These are phyloP conservation scores for Brachionichthys hirsutus DNA, from an alignment of 2,113 vertebrate genomes.

Conservation along the genomic window DNA sequence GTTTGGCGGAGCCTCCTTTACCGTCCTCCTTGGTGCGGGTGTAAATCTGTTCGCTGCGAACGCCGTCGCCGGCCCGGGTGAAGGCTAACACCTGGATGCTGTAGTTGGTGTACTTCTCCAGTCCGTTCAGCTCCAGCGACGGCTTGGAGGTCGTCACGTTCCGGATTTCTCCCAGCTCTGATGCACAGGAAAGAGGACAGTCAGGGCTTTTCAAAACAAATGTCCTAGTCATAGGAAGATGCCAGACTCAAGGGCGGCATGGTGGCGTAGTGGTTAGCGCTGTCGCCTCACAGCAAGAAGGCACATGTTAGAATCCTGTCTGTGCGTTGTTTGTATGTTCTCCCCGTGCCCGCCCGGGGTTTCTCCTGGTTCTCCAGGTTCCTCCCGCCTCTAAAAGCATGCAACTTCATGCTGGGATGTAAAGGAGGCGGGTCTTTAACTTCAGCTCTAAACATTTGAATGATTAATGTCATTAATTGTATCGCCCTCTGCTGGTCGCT, in stretches of 20 bases:
- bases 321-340: too few species aligned
- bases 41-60: conserved; percentile 95
- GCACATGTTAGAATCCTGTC: too few species aligned
- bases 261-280: too few species aligned
- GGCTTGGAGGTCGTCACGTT: conserved; percentile 93
- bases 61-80: conserved; percentile 92
- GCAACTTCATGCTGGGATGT: neutral
- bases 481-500: conserved; percentile 38
- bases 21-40: conserved; percentile 97
- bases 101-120: conserved; percentile 99
- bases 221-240: conserved; percentile 1
- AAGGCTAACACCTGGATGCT: conserved; percentile 97
- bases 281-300: too few species aligned
- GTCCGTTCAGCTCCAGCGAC: conserved; percentile 90
- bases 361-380: too few species aligned
- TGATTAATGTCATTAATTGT: neutral
- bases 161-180: conserved; percentile 95
- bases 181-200: neutral
- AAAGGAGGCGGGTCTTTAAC: conserved; percentile 12
- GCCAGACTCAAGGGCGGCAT: conserved; percentile 3
- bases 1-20: conserved; percentile 64
- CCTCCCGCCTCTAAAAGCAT: too few species aligned
- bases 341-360: too few species aligned
- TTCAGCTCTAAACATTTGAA: too few species aligned
- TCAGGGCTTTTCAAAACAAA: neutral